Conservation (phyloP, 2,797 vertebrate species). For the Tokudaia tokunoshimensis region DNA sequence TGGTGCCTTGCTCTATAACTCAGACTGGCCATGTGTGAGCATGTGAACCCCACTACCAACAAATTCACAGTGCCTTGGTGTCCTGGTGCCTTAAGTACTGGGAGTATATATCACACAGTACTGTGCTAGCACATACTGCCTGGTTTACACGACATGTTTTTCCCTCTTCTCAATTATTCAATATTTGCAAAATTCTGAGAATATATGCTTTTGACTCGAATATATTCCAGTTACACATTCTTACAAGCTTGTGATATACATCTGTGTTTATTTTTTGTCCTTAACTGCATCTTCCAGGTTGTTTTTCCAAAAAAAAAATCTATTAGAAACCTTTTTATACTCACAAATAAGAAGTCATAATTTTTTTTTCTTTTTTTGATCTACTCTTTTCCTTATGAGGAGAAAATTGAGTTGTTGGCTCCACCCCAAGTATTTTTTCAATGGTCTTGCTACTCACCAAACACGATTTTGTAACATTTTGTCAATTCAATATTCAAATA, state of each 20-base stretch:
- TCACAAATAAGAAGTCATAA: not conserved
- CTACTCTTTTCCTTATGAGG: not conserved
- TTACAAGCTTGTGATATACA: not conserved
- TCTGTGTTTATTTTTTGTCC: not conserved
- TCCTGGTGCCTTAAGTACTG: not conserved
- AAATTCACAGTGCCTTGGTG: not conserved
- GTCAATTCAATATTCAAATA: not conserved
- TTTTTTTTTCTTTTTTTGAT: not conserved
- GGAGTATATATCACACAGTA: too few relatives aligned
- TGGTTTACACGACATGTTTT: not conserved
- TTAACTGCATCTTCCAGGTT: not conserved
- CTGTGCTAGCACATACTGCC: too few relatives aligned
- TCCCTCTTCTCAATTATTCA: not conserved
- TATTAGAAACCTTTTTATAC: not conserved
- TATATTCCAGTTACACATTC: not conserved
- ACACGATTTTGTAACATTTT: not conserved
- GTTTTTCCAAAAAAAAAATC: not conserved
- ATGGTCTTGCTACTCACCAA: not conserved
- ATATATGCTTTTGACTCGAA: not conserved
- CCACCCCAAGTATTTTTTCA: not conserved
- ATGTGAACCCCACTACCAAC: too few relatives aligned
- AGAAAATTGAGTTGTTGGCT: not conserved
- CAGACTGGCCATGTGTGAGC: not conserved
- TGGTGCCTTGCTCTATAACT: not conserved
- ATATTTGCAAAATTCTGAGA: not conserved